A percentile compares a stretch with the other conserved stretches of the same genome.
These are phyloP conservation scores for Hyposoter didymator DNA, from an alignment of 2,888 invertebrate genomes.

Conservation along the genomic window DNA sequence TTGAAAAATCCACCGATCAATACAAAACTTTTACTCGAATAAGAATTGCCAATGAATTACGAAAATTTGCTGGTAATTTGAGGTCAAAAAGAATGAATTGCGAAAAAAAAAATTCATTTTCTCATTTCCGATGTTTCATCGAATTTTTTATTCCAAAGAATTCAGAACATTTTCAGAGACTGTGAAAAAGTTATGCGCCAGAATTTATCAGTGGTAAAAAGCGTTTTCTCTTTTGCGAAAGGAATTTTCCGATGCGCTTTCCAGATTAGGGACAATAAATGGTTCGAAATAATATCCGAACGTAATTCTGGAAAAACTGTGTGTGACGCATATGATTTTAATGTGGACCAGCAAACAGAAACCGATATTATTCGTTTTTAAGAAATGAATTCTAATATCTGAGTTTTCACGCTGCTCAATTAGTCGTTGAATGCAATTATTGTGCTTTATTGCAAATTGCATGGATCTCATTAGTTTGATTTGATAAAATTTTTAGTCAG, in stretches of 20 bases:
- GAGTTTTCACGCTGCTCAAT: background rate
- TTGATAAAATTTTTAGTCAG: too few relatives aligned
- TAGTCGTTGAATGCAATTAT: background rate
- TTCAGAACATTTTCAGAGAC: too few relatives aligned
- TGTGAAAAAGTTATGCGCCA: too few relatives aligned
- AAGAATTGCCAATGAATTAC: too few relatives aligned
- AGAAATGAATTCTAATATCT: background rate
- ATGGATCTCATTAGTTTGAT: background rate
- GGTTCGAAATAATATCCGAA: background rate
- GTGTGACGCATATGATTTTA: background rate
- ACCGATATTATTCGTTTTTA: background rate
- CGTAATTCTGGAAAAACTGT: background rate
- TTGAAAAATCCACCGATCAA: too few relatives aligned
- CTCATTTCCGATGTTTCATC: too few relatives aligned
- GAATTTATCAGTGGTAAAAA: too few relatives aligned
- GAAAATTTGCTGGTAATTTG: too few relatives aligned
- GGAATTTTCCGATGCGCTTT: background rate
- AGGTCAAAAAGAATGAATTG: too few relatives aligned
- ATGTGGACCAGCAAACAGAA: background rate
- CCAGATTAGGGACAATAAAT: background rate
- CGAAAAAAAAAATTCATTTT: too few relatives aligned
- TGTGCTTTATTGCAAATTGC: background rate
- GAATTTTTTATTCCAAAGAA: too few relatives aligned
- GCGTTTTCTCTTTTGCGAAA: background rate
- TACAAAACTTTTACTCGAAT: too few relatives aligned